Conservation (phyloP, 2,888 invertebrate genomes). For the Trachelus stipa region DNA sequence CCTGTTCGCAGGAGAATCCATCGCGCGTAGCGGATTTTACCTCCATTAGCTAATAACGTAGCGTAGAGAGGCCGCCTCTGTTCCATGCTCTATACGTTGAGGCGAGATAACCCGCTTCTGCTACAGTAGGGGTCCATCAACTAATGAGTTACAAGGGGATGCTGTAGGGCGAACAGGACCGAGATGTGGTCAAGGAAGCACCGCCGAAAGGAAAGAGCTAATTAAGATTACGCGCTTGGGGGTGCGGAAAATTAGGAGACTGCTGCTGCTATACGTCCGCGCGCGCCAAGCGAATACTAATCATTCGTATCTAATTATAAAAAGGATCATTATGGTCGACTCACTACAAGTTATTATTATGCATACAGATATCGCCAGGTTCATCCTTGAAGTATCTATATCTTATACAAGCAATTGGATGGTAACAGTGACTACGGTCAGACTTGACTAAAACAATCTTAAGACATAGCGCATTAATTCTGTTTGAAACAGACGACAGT, state of each 20-base stretch:
- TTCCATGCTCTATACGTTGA: conserved; percentile 9
- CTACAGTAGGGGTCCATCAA: conserved; percentile 44
- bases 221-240: conserved; percentile 18
- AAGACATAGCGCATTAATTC: background rate
- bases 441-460: background rate
- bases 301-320: conserved; percentile 3
- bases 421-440: background rate
- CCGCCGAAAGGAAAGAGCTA: conserved; percentile 9
- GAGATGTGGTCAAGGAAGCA: conserved; percentile 31
- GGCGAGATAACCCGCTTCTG: conserved; percentile 33
- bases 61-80: conserved; percentile 19
- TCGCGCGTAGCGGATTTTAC: conserved; percentile 43
- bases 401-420: too few species aligned
- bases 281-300: conserved; percentile 15
- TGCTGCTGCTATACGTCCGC: background rate
- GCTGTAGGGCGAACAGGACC: conserved; percentile 33
- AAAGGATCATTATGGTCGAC: background rate
- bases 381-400: background rate
- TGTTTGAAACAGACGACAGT: background rate
- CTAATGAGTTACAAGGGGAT: conserved; percentile 51
- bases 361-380: background rate
- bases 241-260: conserved; percentile 20
- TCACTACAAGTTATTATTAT: background rate
- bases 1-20: conserved; percentile 32
- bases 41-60: conserved; percentile 59